phyloP scores from a whole-genome alignment of 2,113 vertebrate species.

The Trematomus loennbergii region DNA sequence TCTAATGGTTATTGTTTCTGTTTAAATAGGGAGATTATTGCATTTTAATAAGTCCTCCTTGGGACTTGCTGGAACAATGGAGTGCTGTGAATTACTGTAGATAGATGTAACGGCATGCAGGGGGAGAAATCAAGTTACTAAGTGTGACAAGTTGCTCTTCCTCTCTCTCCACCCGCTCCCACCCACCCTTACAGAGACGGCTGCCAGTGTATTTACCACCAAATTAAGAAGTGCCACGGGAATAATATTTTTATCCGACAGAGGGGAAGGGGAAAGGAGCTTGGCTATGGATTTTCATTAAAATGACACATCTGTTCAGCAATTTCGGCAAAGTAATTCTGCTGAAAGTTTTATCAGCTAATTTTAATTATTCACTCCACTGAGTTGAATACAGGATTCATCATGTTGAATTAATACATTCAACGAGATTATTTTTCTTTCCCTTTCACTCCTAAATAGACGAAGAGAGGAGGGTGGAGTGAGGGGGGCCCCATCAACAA shows the following conservation, averaged over 20 bases:
- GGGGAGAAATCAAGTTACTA: constrained; percentile 98
- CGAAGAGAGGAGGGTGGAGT: constrained; percentile 42
- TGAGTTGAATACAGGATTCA: constrained; percentile 99
- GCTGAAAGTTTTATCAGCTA: constrained; percentile 99
- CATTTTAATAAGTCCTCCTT: constrained; percentile 99
- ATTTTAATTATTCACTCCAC: constrained; percentile 99
- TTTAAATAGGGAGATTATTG: constrained; percentile 99
- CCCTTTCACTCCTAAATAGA: constrained; percentile 70
- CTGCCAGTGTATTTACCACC: constrained; percentile 99
- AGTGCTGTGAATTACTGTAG: constrained; percentile 98
- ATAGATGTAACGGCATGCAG: constrained; percentile 97
- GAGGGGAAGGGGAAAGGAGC: constrained; percentile 91
- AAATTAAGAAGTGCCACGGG: constrained; percentile 99
- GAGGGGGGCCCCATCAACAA: constrained; percentile 92
- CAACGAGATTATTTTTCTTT: constrained; percentile 90
- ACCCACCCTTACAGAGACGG: constrained; percentile 91
- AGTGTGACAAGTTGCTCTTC: constrained; percentile 99
- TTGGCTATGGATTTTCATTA: constrained; percentile 99
- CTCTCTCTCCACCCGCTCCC: constrained; percentile 64
- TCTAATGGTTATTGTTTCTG: constrained; percentile 99
- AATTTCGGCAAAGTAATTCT: constrained; percentile 99
- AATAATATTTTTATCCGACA: constrained; percentile 99
- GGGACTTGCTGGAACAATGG: constrained; percentile 98
- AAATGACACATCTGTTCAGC: constrained; percentile 99
- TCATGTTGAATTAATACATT: constrained; percentile 99